Base-by-base conservation (phyloP, 2,888 invertebrate genomes). In the Tineola bisselliella region DNA sequence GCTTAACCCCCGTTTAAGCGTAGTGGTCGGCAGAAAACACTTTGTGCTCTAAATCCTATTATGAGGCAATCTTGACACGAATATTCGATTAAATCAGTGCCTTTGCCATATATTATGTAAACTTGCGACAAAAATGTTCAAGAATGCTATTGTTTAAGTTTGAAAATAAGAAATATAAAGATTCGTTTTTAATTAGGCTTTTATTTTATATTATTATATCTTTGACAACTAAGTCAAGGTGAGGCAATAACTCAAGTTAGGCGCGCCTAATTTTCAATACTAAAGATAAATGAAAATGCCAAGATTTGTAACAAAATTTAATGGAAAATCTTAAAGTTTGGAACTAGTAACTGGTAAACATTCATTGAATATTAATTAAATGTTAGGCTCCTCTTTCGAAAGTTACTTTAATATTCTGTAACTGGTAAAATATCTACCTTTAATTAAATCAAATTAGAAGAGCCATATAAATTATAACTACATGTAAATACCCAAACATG, bases 1-100 rank as follows among this genome's bases (percentile, higher is more conserved):
- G 75, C 76, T 77, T 69, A 81, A 75, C 76, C 67, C 48, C 15
- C 58, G 58, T 33, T 58, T 58, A 56, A 58, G 58, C 33, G 58
- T 31, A 19, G 33, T 33, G 33, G 58, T 58, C 33, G n/a, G 33
- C 58, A 15, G 58, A 58, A 58, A 58, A 58, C 58, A 58, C 58
- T 58, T 58, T 25, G 54, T 25, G 54, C 25, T 25, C 19, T 17
- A 48, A 48, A 48, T 17, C 18, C 48, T 48, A 17, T 48, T 48
- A 13, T 48, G 17, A 48, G 6, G 48, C 5, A 25, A 54, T 25
- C 11, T 54, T 12, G 17, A 10, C 19, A 54, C 25, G 18, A 54
- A 25, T 54, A 25, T 54, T 25, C 48, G 5, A 25, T 19, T n/a
- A 15, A 48, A 48, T 48, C 48, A 17, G 15, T 48, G 48, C 48